phyloP scores from a whole-genome alignment of 2,113 vertebrate species.

The Monarcha castaneiventris region DNA sequence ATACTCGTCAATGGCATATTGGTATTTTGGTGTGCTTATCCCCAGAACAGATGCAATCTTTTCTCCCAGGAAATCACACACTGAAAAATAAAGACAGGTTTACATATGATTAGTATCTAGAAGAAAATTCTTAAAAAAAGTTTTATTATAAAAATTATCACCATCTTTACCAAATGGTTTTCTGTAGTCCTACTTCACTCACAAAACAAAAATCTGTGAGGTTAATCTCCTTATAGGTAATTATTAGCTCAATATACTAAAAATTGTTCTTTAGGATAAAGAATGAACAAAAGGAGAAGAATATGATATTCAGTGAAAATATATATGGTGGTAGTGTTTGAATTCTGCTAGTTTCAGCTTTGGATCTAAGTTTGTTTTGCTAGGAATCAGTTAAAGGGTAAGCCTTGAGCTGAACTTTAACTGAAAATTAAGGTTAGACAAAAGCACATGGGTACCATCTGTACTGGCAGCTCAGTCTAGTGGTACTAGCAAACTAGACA shows the following conservation, averaged over 20 bases:
- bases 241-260: background rate
- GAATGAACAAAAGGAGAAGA: background rate
- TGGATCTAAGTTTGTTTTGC: background rate
- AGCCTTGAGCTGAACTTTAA: background rate
- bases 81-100: constrained; percentile 71
- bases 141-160: background rate
- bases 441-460: background rate
- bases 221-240: background rate
- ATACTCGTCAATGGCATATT: constrained; percentile 97
- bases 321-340: background rate
- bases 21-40: constrained; percentile 95
- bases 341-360: background rate
- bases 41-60: constrained; percentile 94
- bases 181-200: background rate
- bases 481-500: background rate
- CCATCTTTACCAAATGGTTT: background rate
- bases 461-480: background rate
- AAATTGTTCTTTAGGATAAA: background rate
- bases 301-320: background rate
- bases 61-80: constrained; percentile 96
- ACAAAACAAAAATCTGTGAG: background rate
- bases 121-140: background rate
- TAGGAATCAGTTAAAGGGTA: background rate
- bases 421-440: background rate
- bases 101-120: background rate